Conservation (phyloP, 2,888 invertebrate species). For the Pammene aurita region DNA sequence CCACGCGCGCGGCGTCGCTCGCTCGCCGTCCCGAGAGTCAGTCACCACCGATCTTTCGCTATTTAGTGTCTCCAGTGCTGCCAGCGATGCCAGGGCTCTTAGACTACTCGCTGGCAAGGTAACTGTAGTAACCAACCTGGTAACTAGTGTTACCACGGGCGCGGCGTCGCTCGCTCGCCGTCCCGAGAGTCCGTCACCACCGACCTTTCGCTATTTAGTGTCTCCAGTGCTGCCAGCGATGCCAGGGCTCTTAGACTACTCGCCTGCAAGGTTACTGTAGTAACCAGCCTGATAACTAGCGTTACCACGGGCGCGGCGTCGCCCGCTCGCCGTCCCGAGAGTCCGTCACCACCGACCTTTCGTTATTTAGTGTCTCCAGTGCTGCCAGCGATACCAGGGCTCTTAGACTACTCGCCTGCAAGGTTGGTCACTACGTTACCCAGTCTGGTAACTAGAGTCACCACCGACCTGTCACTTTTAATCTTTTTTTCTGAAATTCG, state of each 20-base stretch:
- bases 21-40: constrained; percentile 93
- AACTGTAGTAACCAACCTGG: too few species aligned
- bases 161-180: constrained; percentile 85
- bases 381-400: constrained; percentile 77
- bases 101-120: constrained; percentile 56
- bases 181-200: constrained; percentile 93
- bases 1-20: constrained; percentile 67
- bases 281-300: too few species aligned
- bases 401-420: constrained; percentile 60
- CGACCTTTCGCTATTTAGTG: constrained; percentile 90
- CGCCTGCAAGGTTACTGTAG: constrained; percentile 43
- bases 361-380: constrained; percentile 89
- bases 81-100: constrained; percentile 73
- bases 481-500: too few species aligned
- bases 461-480: too few species aligned
- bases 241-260: constrained; percentile 70
- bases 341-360: constrained; percentile 92
- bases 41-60: constrained; percentile 92
- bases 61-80: constrained; percentile 88
- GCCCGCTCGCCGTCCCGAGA: constrained; percentile 91
- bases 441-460: too few species aligned
- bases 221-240: constrained; percentile 84
- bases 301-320: constrained; percentile 56
- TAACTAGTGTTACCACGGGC: constrained; percentile 42
- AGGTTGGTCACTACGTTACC: too few species aligned